Conservation (phyloP, 1,140 invertebrate genomes). For the Trichogramma pretiosum region DNA sequence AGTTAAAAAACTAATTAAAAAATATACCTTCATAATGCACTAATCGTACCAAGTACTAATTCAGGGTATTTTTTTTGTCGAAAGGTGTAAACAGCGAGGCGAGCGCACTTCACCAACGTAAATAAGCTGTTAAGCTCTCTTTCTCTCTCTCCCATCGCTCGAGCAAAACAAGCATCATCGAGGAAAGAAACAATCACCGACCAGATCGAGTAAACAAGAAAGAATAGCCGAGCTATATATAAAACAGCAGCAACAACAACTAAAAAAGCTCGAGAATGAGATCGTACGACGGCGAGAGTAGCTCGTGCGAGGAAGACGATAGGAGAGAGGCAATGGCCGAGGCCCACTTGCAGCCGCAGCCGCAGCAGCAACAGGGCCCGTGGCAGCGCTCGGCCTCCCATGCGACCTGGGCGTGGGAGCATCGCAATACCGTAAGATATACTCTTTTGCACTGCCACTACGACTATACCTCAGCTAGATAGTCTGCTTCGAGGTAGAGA, state of each 20-base stretch:
- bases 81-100: too few species aligned
- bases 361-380: slow-evolving; percentile 32
- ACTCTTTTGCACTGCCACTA: not conserved
- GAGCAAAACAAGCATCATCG: too few species aligned
- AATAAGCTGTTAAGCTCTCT: too few species aligned
- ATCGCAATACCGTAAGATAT: slow-evolving; percentile 29
- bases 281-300: slow-evolving; percentile 43
- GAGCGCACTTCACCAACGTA: too few species aligned
- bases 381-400: slow-evolving; percentile 39
- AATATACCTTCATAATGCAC: too few species aligned
- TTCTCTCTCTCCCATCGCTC: too few species aligned
- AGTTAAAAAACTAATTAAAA: too few species aligned
- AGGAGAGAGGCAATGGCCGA: slow-evolving; percentile 34
- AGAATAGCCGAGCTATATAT: not conserved
- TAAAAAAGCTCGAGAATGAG: slow-evolving; percentile 27
- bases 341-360: slow-evolving; percentile 28
- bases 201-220: not conserved
- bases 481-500: too few species aligned
- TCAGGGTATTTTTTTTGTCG: too few species aligned
- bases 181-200: not conserved
- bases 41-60: too few species aligned
- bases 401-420: slow-evolving; percentile 42
- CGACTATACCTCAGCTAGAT: too few species aligned
- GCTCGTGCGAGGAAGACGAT: slow-evolving; percentile 42
- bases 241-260: not conserved